These are phyloP conservation scores for Drosophila miranda DNA, from an alignment of 1,140 invertebrate species.

Conservation along the genomic window DNA sequence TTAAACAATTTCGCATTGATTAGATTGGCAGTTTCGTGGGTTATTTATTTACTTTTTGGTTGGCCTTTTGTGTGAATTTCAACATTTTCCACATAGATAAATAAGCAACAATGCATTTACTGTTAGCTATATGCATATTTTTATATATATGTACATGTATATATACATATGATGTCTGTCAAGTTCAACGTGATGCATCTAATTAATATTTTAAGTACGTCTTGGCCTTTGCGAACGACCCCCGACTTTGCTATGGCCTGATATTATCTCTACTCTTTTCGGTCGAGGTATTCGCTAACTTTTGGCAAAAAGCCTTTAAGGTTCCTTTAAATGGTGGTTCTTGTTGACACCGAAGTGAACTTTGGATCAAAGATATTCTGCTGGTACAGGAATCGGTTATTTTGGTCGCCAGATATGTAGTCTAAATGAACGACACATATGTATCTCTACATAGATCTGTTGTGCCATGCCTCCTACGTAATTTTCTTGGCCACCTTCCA, in stretches of 20 bases:
- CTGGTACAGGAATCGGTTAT: constrained; percentile 7
- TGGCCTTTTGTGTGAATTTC: constrained; percentile 23
- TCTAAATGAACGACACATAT: constrained; percentile 20
- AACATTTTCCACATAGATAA: constrained; percentile 3
- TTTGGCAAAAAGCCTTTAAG: too few species aligned
- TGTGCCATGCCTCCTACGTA: constrained; percentile 34
- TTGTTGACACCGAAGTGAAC: constrained; percentile 32
- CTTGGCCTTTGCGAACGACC: constrained; percentile 34
- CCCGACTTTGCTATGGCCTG: constrained; percentile 28
- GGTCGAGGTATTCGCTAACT: too few species aligned
- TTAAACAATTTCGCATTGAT: constrained; percentile 16
- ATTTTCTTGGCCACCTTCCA: constrained; percentile 42
- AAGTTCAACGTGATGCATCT: constrained; percentile 27
- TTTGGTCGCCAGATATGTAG: constrained; percentile 29
- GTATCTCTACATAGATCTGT: background rate
- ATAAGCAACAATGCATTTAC: constrained; percentile 15
- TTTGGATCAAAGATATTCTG: constrained; percentile 17
- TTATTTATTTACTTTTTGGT: constrained; percentile 20
- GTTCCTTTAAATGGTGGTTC: background rate
- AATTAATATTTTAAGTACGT: constrained; percentile 40
- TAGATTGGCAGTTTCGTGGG: constrained; percentile 27
- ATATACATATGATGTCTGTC: constrained; percentile 21
- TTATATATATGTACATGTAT: constrained; percentile 3
- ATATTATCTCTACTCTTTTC: constrained; percentile 5
- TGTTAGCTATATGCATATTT: background rate